Base-by-base conservation (phyloP, 2,888 invertebrate genomes). In the Nebria salina region DNA sequence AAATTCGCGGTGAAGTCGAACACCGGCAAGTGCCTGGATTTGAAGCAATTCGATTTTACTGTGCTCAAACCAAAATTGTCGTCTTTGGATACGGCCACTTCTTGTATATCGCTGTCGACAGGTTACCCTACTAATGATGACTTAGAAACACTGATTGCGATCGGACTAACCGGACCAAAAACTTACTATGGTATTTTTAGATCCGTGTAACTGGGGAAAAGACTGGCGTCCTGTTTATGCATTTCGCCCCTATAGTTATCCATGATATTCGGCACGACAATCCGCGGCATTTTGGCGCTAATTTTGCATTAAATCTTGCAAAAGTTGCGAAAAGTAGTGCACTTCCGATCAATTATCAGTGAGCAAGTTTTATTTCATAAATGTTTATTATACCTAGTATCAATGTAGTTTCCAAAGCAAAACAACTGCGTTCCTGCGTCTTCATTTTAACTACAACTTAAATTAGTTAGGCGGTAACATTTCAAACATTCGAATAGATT, bases 121-220 rank as follows among this genome's bases (percentile, higher is more conserved):
- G 13, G 92, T 90, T n/a, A 93, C 92, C 72, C 91, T 88, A 86
- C 94, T 94, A 89, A 34, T 34, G 2, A 34, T 34, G 34, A 5
- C 34, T 34, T 34, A 0, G 34, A 5, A 34, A 34, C 34, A 34
- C 34, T 4, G 5, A 34, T 34, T 34, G 34, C 34, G 34, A 34
- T 5, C 34, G 34, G 2, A 34, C 5, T 34, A 4, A 34, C 72
- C 65, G 20, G 20, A 20, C 20, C 20, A 20, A 20, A 76, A 86
- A 91, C 93, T 92, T 90, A 93, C 93, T 93, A 93, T 26, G 92
- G 92, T 75, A 93, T 87, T 72, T 86, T 87, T 72, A 93, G 87
- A 83, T 89, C 89, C 0, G 91, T 90, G 84, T 93, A 93, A 81
- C 92, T 92, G 2, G 93, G 93, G 86, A 92, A 90, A 81, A 92